Evolutionary conservation across 2,888 invertebrate genomes (phyloP), one percentile per base, ranked within the genome.

Genomic region (Bugulina stolonifera): DNA sequence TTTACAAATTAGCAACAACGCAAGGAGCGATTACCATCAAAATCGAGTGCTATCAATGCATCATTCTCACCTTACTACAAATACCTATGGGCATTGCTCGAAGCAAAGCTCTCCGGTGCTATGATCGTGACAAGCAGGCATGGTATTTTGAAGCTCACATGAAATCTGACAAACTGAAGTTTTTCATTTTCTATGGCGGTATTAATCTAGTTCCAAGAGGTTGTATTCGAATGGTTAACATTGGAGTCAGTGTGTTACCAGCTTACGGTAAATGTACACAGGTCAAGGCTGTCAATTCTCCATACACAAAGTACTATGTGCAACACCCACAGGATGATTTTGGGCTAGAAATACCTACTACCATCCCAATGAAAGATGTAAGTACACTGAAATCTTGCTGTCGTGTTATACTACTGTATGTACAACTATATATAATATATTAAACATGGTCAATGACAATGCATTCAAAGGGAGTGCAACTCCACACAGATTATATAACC

Each of bases 321-420:
- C 91, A 92, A 81, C 91, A 91, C 75, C 90, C 88, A 73, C 88
- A 88, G 0, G 91, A 92, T 81, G 91, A 91, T 52, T 70, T 70
- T 79, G 92, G 92, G 3, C 89, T 91, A 75, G 90, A 91, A 83
- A 91, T 92, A 89, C 90, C 90, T 82, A 91, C 92, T 2, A 89
- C 90, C 76, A 87, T 92, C 58, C 88, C 89, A 22, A 90, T 91
- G 32, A 89, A 89, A 80, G 90, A 91, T 85, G 89, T 90, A 77
- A 85, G 81, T 75, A 57, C 32, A 3, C 32, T 32, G 5, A 43
- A 43, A 18, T 43, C n/a, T n/a, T n/a, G n/a, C n/a, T n/a, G n/a
- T n/a, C n/a, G n/a, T n/a, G n/a, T n/a, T n/a, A n/a, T n/a, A n/a
- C n/a, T n/a, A n/a, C n/a, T n/a, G n/a, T n/a, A n/a, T n/a, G n/a